Evolutionary conservation across 1,140 invertebrate genomes (phyloP), one percentile per base, ranked within the genome.

Genomic region (Drosophila arawakana): DNA sequence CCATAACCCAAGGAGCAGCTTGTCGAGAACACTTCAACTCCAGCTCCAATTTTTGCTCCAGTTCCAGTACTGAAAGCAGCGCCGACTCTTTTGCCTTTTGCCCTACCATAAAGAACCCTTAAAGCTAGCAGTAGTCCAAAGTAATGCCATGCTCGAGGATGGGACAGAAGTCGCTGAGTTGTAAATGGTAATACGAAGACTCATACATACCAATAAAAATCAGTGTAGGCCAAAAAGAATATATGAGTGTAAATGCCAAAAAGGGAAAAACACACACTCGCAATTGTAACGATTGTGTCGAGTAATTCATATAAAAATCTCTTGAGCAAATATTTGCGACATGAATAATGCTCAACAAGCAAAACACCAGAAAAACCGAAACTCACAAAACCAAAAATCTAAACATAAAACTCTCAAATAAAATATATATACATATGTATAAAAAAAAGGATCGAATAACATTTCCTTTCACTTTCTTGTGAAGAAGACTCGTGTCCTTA

Each of bases 291-390:
- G 46, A 46, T 72, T 63, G 68, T 63, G 43, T 34, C 13, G 49
- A 54, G 74, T 84, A 80, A 89, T 89, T 89, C 84, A 88, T 89
- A 89, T 89, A 89, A 88, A 88, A 88, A 78, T 88, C 80, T 89
- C 77, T 84, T 84, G 77, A 83, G 71, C 83, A 88, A 88, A 88
- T 88, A 78, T 81, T 84, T 78, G 80, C 78, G 79, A 58, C 75
- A 86, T 78, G 77, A 85, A 78, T 78, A 72, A 78, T 68, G 61
- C 39, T 18, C 11, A 39, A 21, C 30, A 35, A 39, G 7, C 41
- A 49, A 10, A 49, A 60, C 2, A 21, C 2, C 52, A 9, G 34
- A 37, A 54, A 13, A 30, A 4, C 30, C 11, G 62, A 59, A 58
- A 68, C 15, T 18, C 8, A 21, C 47, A 41, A 62, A 49, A 25